Conservation (phyloP, 2,113 vertebrate species). For the Alosa alosa region DNA sequence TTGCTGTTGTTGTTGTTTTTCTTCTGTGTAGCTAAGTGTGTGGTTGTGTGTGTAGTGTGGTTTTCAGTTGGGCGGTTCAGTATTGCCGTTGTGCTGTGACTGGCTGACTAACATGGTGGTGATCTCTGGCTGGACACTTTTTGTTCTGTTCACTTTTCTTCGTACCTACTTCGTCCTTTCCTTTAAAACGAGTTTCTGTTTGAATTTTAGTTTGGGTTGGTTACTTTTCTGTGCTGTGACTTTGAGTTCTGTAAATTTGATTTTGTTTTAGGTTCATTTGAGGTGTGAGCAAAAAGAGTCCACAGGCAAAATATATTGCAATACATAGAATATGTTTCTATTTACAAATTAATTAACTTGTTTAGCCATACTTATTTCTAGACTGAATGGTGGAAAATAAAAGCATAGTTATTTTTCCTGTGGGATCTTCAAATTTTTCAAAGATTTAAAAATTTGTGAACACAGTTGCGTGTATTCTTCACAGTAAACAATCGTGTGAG, state of each 20-base stretch:
- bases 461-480: conserved; percentile 28
- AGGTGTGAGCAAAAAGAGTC: conserved; percentile 69
- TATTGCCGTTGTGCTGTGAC: conserved; percentile 73
- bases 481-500: not conserved
- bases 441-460: conserved; percentile 51
- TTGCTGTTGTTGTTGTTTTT: conserved; percentile 49
- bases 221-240: conserved; percentile 34
- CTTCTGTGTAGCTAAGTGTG: conserved; percentile 70
- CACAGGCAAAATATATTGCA: conserved; percentile 68
- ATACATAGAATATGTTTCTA: not conserved
- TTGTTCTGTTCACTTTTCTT: conserved; percentile 41
- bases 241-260: conserved; percentile 21
- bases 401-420: conserved; percentile 68
- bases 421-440: conserved; percentile 69
- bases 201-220: conserved; percentile 28
- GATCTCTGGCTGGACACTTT: conserved; percentile 65
- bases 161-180: conserved; percentile 18
- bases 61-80: conserved; percentile 62
- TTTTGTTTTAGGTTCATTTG: conserved; percentile 51
- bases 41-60: conserved; percentile 61
- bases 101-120: conserved; percentile 66
- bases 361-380: not conserved
- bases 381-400: not conserved
- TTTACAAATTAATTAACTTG: not conserved
- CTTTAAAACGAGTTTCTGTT: conserved; percentile 31